Conservation (phyloP, 1,140 invertebrate genomes). For the Harpegnathos saltator region DNA sequence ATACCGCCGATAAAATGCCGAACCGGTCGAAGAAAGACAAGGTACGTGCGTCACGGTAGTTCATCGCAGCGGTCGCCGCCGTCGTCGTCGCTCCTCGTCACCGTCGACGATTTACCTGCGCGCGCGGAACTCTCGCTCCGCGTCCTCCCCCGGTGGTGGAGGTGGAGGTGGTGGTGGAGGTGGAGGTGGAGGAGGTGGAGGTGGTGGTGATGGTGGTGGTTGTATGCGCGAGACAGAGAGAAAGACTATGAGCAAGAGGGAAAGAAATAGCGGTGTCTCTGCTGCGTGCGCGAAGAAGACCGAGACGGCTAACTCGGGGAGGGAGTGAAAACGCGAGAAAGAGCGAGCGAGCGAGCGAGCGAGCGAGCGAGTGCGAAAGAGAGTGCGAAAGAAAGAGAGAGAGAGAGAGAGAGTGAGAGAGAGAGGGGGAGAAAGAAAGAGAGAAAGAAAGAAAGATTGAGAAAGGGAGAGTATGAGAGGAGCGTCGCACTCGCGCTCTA, state of each 20-base stretch:
- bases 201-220: slow-evolving; percentile 31
- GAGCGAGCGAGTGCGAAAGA: too few relatives aligned
- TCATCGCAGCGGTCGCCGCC: slow-evolving; percentile 27
- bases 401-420: neutral
- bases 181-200: too few relatives aligned
- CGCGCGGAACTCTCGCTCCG: slow-evolving; percentile 9
- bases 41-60: slow-evolving; percentile 77
- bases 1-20: slow-evolving; percentile 80
- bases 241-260: neutral
- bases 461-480: neutral
- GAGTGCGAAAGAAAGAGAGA: slow-evolving; percentile 49
- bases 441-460: slow-evolving; percentile 38
- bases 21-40: slow-evolving; percentile 85
- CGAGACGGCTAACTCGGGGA: neutral
- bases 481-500: neutral
- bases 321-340: neutral
- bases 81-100: slow-evolving; percentile 36
- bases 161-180: too few relatives aligned
- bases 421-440: slow-evolving; percentile 6
- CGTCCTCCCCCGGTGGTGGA: too few relatives aligned
- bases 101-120: slow-evolving; percentile 38
- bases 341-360: slow-evolving; percentile 30
- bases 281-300: neutral
- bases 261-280: neutral
- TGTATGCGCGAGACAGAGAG: neutral